Conservation (phyloP, 2,113 vertebrate genomes). For the Scophthalmus maximus region DNA sequence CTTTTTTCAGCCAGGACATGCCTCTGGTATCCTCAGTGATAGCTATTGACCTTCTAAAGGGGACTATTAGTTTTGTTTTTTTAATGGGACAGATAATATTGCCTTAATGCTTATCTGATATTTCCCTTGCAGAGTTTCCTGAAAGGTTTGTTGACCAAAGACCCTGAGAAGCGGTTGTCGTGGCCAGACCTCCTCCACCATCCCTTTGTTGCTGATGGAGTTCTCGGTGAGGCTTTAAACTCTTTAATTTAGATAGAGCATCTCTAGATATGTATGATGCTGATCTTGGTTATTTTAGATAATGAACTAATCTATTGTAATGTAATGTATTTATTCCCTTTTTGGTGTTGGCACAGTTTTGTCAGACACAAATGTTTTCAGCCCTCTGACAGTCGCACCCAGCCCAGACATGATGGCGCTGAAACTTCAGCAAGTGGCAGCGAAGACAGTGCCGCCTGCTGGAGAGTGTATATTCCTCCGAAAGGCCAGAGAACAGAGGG, state of each 20-base stretch:
- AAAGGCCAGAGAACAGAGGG: conserved; percentile 81
- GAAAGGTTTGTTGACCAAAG: conserved; percentile 94
- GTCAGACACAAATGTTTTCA: conserved; percentile 77
- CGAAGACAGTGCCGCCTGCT: conserved; percentile 71
- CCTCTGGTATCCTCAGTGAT: neutral
- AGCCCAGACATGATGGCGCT: conserved; percentile 86
- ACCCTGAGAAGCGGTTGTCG: conserved; percentile 88
- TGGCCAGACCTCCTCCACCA: conserved; percentile 94
- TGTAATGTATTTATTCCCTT: conserved; percentile 2
- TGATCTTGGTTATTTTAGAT: neutral
- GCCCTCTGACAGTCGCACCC: conserved; percentile 88
- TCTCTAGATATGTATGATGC: neutral
- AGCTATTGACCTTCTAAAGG: neutral
- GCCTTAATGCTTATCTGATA: conserved; percentile 7
- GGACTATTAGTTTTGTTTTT: neutral
- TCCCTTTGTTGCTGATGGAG: conserved; percentile 91
- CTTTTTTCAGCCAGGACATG: neutral
- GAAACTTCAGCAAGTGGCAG: conserved; percentile 87
- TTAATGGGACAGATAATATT: neutral
- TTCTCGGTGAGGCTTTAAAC: conserved; percentile 85
- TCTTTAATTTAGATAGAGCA: neutral
- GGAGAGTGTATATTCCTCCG: conserved; percentile 84
- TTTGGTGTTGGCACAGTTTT: conserved; percentile 79
- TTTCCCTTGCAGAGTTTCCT: conserved; percentile 89
- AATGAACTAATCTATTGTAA: no score